phyloP scores from a whole-genome alignment of 2,797 vertebrate genomes.

The Amazona ochrocephala region DNA sequence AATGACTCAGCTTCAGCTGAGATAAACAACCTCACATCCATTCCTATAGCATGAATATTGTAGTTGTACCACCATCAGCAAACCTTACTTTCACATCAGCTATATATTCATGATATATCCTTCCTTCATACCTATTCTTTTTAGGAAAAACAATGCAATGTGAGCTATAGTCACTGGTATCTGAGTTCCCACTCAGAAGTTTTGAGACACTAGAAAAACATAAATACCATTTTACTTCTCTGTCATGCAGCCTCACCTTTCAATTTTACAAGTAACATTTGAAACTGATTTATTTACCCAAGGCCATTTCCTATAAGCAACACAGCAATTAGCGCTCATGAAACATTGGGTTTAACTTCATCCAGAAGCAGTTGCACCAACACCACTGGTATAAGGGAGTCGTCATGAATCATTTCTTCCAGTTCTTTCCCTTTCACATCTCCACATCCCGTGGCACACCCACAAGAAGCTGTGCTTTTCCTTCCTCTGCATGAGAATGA shows the following conservation, averaged over 20 bases:
- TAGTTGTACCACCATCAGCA: neutral
- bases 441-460: neutral
- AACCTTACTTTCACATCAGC: neutral
- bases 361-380: neutral
- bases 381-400: neutral
- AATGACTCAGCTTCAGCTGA: constrained; percentile 11
- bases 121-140: constrained; percentile 16
- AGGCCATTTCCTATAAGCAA: neutral
- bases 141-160: neutral
- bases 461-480: neutral
- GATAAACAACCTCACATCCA: neutral
- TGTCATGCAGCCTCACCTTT: neutral
- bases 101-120: neutral
- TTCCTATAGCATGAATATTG: neutral
- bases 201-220: neutral
- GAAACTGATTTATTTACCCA: neutral
- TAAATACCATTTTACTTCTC: neutral
- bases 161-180: neutral
- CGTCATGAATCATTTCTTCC: neutral
- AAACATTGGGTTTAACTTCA: neutral
- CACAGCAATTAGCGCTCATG: neutral
- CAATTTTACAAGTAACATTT: neutral
- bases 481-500: neutral
- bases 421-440: neutral
- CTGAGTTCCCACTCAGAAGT: neutral